Base-by-base conservation (phyloP, 2,113 vertebrate species). In the Psilopsiagon aurifrons region DNA sequence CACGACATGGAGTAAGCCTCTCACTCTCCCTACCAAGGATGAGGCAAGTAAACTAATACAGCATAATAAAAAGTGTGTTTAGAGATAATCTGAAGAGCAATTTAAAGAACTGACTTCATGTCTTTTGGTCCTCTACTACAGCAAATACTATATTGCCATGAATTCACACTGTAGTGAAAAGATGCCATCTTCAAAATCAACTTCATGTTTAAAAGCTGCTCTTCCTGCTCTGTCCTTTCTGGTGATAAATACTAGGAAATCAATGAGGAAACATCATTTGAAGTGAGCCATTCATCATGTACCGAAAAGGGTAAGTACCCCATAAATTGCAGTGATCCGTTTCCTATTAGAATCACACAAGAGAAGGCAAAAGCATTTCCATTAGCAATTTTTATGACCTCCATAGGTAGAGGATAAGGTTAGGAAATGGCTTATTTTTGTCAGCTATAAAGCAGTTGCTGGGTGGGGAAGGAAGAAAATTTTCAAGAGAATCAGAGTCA, bases 331-430 rank as follows among this genome's bases (percentile, higher is more conserved):
- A 97, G 97, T 91, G 96, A 97, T 97, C 97, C 96, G n/a, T 97
- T 98, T 98, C 98, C 98, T 98, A 98, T 98, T 98, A 97, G 96
- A 95, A 98, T 93, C 87, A 88, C 97, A 98, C 96, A 98, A 98
- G 97, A 98, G 97, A 97, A 97, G 97, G 97, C 93, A 95, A 89
- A 94, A 96, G 98, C 44, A 3, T 97, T 94, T 92, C 80, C 97
- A 98, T 98, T 98, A 97, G 97, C 98, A 97, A 97, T 97, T 98
- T 98, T 98, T 98, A 98, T 90, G 85, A 97, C 97, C 97, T 98
- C 95, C 14, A 16, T 75, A 93, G 93, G 88, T 76, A 94, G 83
- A 95, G 95, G 83, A 92, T 96, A 97, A 97, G 83, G 94, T 92
- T 97, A 98, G 98, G 97, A 98, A 98, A 97, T 94, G 79, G 92